Conservation (phyloP, 2,888 invertebrate genomes). For the Trachelus tabidus region DNA sequence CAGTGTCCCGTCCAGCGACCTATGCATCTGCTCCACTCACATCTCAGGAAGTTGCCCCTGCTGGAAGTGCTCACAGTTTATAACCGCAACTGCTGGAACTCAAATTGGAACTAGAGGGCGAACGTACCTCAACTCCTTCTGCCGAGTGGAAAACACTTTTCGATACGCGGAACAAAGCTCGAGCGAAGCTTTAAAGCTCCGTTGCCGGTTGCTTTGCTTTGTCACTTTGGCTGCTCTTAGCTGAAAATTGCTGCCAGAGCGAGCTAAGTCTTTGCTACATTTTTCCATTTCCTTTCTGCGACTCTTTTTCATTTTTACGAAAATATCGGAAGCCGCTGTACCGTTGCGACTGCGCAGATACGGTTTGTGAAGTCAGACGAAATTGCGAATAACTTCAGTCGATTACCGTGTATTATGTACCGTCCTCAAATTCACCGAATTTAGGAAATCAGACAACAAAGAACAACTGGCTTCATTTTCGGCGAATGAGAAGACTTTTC, state of each 20-base stretch:
- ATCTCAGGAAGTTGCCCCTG: background rate
- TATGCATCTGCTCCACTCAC: too few species aligned
- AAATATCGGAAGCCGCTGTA: background rate
- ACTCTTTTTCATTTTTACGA: background rate
- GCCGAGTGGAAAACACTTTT: background rate
- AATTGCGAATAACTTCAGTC: too few species aligned
- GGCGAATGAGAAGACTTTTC: background rate
- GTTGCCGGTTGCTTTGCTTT: background rate
- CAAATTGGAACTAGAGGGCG: too few species aligned
- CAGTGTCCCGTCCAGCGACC: too few species aligned
- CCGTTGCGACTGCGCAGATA: too few species aligned
- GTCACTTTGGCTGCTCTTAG: background rate
- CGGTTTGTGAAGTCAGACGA: too few species aligned
- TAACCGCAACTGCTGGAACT: background rate
- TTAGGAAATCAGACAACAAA: too few species aligned
- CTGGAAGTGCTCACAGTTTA: background rate
- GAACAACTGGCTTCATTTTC: background rate
- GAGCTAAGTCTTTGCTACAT: background rate
- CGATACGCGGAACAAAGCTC: background rate
- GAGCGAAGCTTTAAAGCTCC: background rate
- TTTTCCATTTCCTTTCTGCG: background rate
- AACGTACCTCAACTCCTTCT: background rate
- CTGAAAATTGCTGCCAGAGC: background rate
- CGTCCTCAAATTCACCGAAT: too few species aligned
- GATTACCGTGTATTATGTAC: too few species aligned